Conservation (phyloP, 2,797 vertebrate genomes). For the Lagodon rhomboides region DNA sequence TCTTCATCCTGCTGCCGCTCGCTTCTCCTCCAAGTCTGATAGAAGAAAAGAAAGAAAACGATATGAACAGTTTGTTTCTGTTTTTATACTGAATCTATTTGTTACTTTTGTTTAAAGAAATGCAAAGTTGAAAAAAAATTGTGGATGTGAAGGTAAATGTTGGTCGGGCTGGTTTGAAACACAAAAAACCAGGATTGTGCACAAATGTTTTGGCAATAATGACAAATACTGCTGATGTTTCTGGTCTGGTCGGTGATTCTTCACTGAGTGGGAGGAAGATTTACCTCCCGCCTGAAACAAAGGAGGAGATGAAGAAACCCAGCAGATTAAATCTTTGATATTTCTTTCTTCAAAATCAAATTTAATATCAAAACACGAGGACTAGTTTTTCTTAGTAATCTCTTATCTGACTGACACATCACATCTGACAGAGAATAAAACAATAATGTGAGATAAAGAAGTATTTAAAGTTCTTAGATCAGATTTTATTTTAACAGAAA, state of each 20-base stretch:
- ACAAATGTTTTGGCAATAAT: neutral
- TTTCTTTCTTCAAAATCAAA: too few relatives aligned
- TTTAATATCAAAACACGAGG: neutral
- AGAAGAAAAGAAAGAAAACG: neutral
- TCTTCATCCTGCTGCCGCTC: neutral
- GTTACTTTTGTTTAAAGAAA: constrained; percentile 33
- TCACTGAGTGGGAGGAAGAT: fast-evolving
- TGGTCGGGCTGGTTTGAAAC: neutral
- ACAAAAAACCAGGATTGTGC: too few relatives aligned
- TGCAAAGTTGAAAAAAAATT: constrained; percentile 5
- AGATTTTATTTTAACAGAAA: too few relatives aligned
- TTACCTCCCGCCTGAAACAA: too few relatives aligned
- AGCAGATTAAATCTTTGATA: too few relatives aligned
- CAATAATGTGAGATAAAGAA: neutral
- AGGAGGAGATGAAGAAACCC: neutral
- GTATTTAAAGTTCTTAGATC: neutral
- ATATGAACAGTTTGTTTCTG: neutral
- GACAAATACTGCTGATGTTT: too few relatives aligned
- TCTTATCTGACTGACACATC: neutral
- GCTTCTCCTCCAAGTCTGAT: neutral
- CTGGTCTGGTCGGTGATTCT: neutral
- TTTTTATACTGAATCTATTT: constrained; percentile 25
- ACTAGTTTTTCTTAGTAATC: neutral
- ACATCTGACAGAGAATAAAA: neutral
- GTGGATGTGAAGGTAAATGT: constrained; percentile 15